These are phyloP conservation scores for Monarcha castaneiventris DNA, from an alignment of 2,113 vertebrate genomes.

Conservation along the genomic window DNA sequence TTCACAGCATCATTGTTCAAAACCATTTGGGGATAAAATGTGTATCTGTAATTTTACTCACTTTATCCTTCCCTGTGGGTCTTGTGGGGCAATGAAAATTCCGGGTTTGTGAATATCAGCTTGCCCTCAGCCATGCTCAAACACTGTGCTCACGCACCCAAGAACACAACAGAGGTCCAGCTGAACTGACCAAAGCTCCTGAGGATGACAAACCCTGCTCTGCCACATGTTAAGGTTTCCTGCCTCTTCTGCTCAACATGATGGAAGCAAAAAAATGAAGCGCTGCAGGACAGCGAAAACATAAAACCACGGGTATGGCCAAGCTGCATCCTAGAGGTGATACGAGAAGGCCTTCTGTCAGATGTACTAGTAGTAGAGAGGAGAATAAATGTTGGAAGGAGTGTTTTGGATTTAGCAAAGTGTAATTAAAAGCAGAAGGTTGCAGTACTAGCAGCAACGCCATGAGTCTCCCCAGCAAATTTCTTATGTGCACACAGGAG, in stretches of 20 bases:
- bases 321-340: background rate
- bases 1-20: background rate
- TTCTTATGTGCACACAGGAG: background rate
- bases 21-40: background rate
- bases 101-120: background rate
- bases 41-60: background rate
- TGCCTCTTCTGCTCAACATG: background rate
- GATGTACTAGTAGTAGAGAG: background rate
- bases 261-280: background rate
- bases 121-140: background rate
- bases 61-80: background rate
- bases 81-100: background rate
- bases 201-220: background rate
- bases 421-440: background rate
- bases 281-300: background rate
- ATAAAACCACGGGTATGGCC: background rate
- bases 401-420: background rate
- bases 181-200: background rate
- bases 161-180: background rate
- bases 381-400: background rate
- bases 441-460: background rate
- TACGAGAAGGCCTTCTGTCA: background rate
- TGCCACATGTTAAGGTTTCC: background rate
- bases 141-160: background rate
- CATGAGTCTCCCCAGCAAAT: background rate